These are phyloP conservation scores for Spilarctia lutea DNA, from an alignment of 2,888 invertebrate genomes.

Conservation along the genomic window DNA sequence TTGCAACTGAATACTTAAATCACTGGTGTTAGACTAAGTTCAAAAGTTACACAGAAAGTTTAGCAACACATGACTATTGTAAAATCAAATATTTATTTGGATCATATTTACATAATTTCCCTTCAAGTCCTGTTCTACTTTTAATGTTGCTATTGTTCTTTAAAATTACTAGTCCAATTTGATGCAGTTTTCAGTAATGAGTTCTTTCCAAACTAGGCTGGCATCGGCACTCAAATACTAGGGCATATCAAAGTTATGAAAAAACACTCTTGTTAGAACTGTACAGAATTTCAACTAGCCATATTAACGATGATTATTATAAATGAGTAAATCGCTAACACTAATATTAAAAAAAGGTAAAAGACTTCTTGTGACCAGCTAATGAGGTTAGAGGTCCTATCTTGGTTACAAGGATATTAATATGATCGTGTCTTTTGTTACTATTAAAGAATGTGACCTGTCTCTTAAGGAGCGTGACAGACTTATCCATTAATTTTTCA, in stretches of 20 bases:
- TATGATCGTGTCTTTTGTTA: background rate
- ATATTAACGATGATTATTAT: background rate
- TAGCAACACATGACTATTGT: background rate
- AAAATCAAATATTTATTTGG: background rate
- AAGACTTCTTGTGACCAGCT: background rate
- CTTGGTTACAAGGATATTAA: background rate
- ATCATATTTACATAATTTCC: no score
- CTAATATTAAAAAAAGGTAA: background rate
- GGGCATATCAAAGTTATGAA: no score
- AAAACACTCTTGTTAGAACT: no score
- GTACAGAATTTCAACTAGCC: no score
- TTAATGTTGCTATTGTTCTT: no score
- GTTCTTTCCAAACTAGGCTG: no score
- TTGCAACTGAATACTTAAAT: conserved; percentile 11
- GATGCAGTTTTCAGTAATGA: no score
- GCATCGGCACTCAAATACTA: no score
- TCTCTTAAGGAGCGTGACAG: background rate
- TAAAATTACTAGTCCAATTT: no score
- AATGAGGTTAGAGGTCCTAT: background rate
- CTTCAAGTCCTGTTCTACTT: no score
- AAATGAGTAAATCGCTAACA: background rate
- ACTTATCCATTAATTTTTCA: background rate
- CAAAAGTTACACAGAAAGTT: background rate
- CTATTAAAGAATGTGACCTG: background rate
- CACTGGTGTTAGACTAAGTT: background rate